Conservation (phyloP, 1,140 invertebrate genomes). For the Phenacoccus solenopsis region DNA sequence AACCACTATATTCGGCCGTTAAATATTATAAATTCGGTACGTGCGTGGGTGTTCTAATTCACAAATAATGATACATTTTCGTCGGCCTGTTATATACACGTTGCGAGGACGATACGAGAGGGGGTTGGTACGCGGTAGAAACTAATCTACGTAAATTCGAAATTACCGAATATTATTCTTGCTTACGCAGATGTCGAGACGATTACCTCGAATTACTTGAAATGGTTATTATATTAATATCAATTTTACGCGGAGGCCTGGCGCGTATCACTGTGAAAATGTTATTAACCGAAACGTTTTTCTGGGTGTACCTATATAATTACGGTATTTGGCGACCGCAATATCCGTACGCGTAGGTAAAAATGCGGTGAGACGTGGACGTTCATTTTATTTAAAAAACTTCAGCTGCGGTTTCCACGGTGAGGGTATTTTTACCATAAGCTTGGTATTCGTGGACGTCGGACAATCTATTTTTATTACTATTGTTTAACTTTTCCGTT, state of each 20-base stretch:
- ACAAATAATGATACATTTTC: conserved; percentile 1
- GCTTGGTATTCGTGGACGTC: too few relatives aligned
- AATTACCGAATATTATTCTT: neutral
- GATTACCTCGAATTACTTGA: neutral
- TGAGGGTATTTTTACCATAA: too few relatives aligned
- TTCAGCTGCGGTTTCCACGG: neutral
- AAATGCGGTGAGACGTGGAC: neutral
- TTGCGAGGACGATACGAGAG: neutral
- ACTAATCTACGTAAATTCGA: neutral
- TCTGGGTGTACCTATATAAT: neutral
- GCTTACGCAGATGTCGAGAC: neutral
- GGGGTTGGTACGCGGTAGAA: neutral
- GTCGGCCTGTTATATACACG: neutral
- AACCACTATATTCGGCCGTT: neutral
- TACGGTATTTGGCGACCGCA: neutral
- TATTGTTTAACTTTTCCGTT: conserved; percentile 3
- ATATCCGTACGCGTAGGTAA: neutral
- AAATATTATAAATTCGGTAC: conserved; percentile 3
- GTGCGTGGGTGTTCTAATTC: conserved; percentile 1
- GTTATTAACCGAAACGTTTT: conserved; percentile 2
- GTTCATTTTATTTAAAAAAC: neutral
- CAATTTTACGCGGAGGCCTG: neutral
- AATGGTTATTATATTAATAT: conserved; percentile 1
- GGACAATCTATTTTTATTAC: neutral
- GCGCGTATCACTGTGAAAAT: neutral